Conservation (phyloP, 2,888 invertebrate genomes). For the Euproctis similis region DNA sequence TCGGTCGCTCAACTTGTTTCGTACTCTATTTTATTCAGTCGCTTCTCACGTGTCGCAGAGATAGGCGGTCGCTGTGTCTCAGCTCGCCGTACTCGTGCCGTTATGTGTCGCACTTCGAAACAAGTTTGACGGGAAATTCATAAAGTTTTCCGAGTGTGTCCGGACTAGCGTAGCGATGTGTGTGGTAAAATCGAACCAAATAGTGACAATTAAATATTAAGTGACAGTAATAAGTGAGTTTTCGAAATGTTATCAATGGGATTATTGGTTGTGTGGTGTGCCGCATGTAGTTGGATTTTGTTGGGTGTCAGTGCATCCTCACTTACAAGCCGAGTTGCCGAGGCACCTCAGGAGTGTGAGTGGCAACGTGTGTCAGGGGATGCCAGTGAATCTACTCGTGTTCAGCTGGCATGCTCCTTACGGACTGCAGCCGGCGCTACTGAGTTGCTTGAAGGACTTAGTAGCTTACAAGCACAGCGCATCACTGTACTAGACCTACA, state of each 20-base stretch:
- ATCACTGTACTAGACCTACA: conserved; percentile 80
- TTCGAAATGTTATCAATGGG: conserved; percentile 66
- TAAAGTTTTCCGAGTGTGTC: conserved; percentile 66
- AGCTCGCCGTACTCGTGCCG: conserved; percentile 47
- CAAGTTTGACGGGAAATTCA: conserved; percentile 75
- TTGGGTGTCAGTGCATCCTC: conserved; percentile 58
- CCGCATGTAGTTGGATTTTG: conserved; percentile 56
- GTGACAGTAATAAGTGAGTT: conserved; percentile 69
- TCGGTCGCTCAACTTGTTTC: conserved; percentile 64
- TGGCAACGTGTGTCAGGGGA: conserved; percentile 78
- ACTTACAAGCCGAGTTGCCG: conserved; percentile 73
- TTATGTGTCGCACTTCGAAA: conserved; percentile 71
- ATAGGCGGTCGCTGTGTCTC: conserved; percentile 38
- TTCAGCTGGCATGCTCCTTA: conserved; percentile 79
- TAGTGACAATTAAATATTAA: conserved; percentile 64
- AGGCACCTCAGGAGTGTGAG: conserved; percentile 83
- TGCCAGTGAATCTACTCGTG: conserved; percentile 72
- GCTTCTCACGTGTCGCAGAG: conserved; percentile 45
- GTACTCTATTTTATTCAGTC: conserved; percentile 56
- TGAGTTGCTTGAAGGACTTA: conserved; percentile 78
- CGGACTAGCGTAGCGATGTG: conserved; percentile 65
- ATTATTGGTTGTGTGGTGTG: conserved; percentile 60
- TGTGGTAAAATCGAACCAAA: conserved; percentile 53
- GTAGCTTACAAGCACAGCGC: conserved; percentile 80
- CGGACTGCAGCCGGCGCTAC: conserved; percentile 80